Evolutionary conservation across 2,888 invertebrate species (phyloP), one percentile per base, ranked within the genome.

Genomic region (Lochmaea crataegi): DNA sequence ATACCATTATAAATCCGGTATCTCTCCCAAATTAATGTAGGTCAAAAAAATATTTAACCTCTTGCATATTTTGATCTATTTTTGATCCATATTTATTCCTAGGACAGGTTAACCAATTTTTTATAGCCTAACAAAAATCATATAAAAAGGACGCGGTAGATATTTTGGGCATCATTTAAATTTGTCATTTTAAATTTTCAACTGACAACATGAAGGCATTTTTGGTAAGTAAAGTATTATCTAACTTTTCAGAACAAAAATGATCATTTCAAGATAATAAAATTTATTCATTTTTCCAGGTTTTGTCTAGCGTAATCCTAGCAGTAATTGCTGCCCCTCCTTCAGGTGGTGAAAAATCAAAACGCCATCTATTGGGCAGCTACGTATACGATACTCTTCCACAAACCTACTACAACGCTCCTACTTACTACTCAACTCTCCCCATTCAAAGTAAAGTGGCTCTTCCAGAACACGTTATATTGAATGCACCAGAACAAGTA

Each of bases 381-480:
- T 45, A 45, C 45, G 45, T 14, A 12, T 45, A 45, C 4, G 45
- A 45, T 4, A 45, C 12, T 45, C 11, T 45, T 45, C 12, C 45
- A 45, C 45, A 11, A 4, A 45, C 45, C 14, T 45, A 45, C 12
- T 45, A 45, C 45, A 14, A 12, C 12, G 45, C 45, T 45, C 45
- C 45, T 4, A 45, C 2, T 45, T 45, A 12, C 45, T 45, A 45
- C 81, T 9, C 80, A 82, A 72, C 82, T 82, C 60, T 75, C 75
- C 53, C 79, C 82, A 12, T 81, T 77, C 4, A 74, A 71, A 56
- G 76, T 75, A 57, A 67, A 68, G 80, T 82, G n/a, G 65, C 77
- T 12, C 82, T 83, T 0, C 68, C 60, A 51, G 82, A 83, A 56
- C 81, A 45, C 0, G 45, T 45, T 14, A 4, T 45, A 12, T 45